Evolutionary conservation across 1,140 invertebrate species (phyloP).

Genomic region (Aphis gossypii): DNA sequence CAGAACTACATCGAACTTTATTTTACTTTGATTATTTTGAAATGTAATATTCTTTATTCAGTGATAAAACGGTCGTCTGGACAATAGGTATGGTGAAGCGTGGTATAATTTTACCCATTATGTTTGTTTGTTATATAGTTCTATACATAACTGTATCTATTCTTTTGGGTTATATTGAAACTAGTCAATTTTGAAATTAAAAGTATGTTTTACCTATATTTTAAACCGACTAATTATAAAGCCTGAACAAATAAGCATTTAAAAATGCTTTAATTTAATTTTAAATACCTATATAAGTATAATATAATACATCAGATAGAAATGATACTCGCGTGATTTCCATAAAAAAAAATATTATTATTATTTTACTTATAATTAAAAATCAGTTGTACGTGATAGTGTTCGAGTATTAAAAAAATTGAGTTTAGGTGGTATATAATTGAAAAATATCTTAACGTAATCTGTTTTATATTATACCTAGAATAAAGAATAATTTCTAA

Average conservation of each 20-base stretch:
- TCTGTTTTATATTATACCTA: not conserved
- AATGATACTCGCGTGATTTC: not conserved
- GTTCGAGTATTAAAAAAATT: not conserved
- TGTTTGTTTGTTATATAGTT: not conserved
- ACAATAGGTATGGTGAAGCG: constrained; percentile 21
- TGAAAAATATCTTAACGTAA: not conserved
- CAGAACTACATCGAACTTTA: not conserved
- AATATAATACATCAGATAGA: not conserved
- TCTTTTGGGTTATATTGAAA: not conserved
- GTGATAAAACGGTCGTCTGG: not conserved
- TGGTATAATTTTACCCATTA: not conserved
- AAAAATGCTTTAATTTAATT: not conserved
- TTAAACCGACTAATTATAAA: not conserved
- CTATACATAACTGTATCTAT: not conserved
- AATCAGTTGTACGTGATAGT: not conserved
- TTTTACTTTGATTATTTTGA: constrained; percentile 8
- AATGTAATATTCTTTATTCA: not conserved
- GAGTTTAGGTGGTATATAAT: not conserved
- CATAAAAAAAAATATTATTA: not conserved
- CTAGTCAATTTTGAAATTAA: constrained; percentile 2
- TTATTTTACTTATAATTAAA: not conserved
- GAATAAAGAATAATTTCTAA: not conserved
- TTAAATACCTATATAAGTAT: not conserved
- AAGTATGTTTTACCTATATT: not conserved
- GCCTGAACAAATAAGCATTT: not conserved